A percentile compares a stretch with the other conserved stretches of the same genome.
Evolutionary conservation across 1,140 invertebrate genomes (phyloP).

Genomic region (Mizuhopecten yessoensis): DNA sequence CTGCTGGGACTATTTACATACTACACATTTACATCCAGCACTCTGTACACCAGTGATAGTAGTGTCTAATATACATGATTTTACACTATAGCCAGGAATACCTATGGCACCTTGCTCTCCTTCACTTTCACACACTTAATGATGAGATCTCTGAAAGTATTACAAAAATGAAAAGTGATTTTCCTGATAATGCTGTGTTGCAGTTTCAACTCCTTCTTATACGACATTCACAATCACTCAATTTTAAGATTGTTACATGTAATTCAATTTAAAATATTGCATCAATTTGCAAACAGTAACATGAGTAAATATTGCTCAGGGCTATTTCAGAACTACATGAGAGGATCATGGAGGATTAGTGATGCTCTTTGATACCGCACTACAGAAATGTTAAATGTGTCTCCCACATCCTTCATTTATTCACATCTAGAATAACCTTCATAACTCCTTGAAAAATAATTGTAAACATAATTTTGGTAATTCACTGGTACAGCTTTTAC

Average conservation of each 20-base stretch:
- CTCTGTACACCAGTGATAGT: neutral
- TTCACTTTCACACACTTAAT: neutral
- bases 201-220: neutral
- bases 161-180: neutral
- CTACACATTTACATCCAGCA: slow-evolving; percentile 38
- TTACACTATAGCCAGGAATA: neutral
- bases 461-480: neutral
- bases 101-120: neutral
- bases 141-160: neutral
- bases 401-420: neutral
- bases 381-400: neutral
- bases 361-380: too few species aligned
- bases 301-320: too few species aligned
- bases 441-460: neutral
- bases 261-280: neutral
- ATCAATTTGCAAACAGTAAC: neutral
- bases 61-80: neutral
- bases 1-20: slow-evolving; percentile 5
- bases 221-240: neutral
- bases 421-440: neutral
- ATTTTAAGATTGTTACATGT: neutral
- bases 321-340: too few species aligned
- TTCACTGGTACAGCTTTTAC: too few species aligned
- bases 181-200: neutral
- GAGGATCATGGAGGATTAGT: too few species aligned